Percentiles rank a stretch among this genome's conserved stretches.
Evolutionary conservation across 2,888 invertebrate genomes (phyloP).

Genomic region (Melikaiella ostensackeni): DNA sequence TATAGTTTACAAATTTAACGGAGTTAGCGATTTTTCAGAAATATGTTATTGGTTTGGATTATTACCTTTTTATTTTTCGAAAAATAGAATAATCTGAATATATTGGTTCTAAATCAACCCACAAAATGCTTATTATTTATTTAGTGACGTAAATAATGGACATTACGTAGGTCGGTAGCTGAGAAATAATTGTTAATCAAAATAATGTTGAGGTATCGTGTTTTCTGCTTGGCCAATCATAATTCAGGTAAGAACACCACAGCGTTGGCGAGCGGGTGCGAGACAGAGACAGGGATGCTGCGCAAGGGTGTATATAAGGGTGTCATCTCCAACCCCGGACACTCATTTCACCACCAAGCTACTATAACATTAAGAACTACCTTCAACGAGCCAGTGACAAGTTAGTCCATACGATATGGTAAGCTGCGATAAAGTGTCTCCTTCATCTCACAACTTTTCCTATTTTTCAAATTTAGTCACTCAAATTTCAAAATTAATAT

Average conservation of each 20-base stretch:
- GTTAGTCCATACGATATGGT: constrained; percentile 32
- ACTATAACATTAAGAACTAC: constrained; percentile 58
- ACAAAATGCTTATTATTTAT: constrained; percentile 64
- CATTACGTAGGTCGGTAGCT: constrained; percentile 68
- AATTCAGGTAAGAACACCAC: constrained; percentile 69
- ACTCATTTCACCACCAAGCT: constrained; percentile 68
- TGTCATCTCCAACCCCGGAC: constrained; percentile 70
- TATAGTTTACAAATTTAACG: no score
- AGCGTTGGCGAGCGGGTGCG: constrained; percentile 51
- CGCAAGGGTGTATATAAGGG: constrained; percentile 74
- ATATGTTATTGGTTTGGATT: no score
- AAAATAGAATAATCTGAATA: no score
- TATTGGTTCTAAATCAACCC: no score
- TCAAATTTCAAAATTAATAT: neutral
- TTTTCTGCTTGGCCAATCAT: constrained; percentile 72
- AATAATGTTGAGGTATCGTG: constrained; percentile 74
- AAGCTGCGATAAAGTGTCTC: constrained; percentile 23
- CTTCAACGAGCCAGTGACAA: constrained; percentile 38
- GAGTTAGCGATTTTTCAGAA: no score
- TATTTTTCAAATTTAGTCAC: neutral
- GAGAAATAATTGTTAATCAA: constrained; percentile 72
- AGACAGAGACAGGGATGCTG: constrained; percentile 61
- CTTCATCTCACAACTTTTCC: neutral
- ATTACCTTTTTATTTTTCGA: no score
- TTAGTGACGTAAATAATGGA: constrained; percentile 66